Conservation (phyloP, 2,888 invertebrate genomes). For the Callyntrura guangdongensis region DNA sequence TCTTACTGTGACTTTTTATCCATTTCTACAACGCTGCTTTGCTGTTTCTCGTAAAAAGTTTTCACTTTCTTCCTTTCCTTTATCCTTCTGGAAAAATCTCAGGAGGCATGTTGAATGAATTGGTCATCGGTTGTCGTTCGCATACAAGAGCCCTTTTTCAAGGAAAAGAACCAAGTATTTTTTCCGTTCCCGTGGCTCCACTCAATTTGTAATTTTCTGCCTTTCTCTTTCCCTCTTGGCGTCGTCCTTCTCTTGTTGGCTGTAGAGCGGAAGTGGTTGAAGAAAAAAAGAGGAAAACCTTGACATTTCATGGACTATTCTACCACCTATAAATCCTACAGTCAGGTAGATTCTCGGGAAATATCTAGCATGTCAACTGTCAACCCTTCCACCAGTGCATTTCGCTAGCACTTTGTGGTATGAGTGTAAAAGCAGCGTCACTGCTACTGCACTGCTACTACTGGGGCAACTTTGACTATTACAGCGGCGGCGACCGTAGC, state of each 20-base stretch:
- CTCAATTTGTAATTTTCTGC: slow-evolving; percentile 67
- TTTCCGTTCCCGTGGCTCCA: slow-evolving; percentile 56
- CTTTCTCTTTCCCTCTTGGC: neutral
- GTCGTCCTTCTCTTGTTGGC: neutral
- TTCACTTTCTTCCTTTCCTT: neutral
- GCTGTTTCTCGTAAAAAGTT: neutral
- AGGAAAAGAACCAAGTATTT: neutral
- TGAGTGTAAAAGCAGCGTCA: neutral
- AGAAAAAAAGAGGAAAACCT: slow-evolving; percentile 26
- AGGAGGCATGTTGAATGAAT: slow-evolving; percentile 25
- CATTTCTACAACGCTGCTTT: neutral
- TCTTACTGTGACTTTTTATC: neutral
- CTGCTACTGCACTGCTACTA: neutral
- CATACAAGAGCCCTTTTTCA: neutral
- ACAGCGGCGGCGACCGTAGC: neutral
- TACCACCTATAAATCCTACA: neutral
- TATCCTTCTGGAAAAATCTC: slow-evolving; percentile 29
- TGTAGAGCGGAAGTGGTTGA: neutral
- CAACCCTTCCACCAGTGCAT: neutral
- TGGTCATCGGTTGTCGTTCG: slow-evolving; percentile 33
- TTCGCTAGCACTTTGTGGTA: neutral
- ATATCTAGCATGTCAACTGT: slow-evolving; percentile 3
- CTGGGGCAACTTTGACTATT: neutral
- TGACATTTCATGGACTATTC: slow-evolving; percentile 14
- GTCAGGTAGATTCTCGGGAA: neutral